Conservation (phyloP, 1,140 invertebrate genomes). For the Sminthurides bifidus region DNA sequence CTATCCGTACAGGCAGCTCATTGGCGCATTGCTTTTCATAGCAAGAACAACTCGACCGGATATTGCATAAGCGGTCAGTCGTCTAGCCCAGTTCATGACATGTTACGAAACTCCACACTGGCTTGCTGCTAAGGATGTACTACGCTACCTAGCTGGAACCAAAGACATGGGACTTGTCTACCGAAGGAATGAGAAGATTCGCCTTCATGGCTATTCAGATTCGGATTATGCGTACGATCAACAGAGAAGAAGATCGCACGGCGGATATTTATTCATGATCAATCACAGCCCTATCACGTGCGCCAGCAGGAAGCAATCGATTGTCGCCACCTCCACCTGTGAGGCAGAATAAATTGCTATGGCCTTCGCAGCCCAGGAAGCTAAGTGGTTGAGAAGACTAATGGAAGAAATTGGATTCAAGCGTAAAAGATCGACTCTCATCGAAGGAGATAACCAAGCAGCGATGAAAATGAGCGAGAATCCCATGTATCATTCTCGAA, state of each 20-base stretch:
- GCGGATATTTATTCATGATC: conserved; percentile 22
- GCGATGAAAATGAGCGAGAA: conserved; percentile 32
- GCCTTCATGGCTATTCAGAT: conserved; percentile 16
- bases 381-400: conserved; percentile 35
- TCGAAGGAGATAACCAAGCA: conserved; percentile 33
- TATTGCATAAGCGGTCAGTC: conserved; percentile 36
- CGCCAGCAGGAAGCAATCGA: conserved; percentile 30
- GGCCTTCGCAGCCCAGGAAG: conserved; percentile 30
- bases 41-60: conserved; percentile 36
- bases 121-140: conserved; percentile 35
- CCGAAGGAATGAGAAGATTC: neutral
- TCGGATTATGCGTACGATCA: conserved; percentile 31
- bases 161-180: conserved; percentile 15
- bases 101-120: conserved; percentile 34
- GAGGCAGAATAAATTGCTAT: conserved; percentile 34
- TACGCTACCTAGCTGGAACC: conserved; percentile 36
- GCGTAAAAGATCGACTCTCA: neutral
- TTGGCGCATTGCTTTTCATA: conserved; percentile 37
- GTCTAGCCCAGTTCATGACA: conserved; percentile 35
- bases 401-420: conserved; percentile 19
- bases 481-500: conserved; percentile 34
- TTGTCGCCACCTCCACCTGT: conserved; percentile 30
- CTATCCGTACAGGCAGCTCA: conserved; percentile 31
- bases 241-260: conserved; percentile 20
- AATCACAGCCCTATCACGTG: conserved; percentile 32